Evolutionary conservation across 2,888 invertebrate species (phyloP), one percentile per base, ranked within the genome.

Genomic region (Steinernema carpocapsae): DNA sequence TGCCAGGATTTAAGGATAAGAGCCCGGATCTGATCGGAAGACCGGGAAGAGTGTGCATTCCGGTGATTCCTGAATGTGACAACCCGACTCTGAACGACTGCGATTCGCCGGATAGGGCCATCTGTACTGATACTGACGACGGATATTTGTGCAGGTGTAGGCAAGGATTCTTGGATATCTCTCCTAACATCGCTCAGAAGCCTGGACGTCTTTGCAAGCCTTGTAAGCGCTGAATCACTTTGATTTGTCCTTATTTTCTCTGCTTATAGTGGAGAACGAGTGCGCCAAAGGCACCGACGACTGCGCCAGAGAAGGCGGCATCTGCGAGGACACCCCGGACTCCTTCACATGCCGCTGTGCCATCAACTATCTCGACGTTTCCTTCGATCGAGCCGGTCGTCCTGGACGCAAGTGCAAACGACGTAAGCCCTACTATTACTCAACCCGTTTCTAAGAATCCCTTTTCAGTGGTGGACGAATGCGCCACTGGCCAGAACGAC

Each of bases 391-490:
- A 0, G 72, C 73, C 12, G 85, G 79, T 45, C 76, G 84, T 64
- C 87, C 87, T 1, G 87, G 87, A 56, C 77, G 87, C 48, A 86
- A 87, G 71, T 87, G 87, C 80, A 86, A 86, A 74, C 72, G 82
- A 76, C 71, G 83, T 83, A 70, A 76, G 79, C 76, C 56, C 70
- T 64, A 24, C 14, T n/a, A 24, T 4, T 29, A 51, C 29, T 74
- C 42, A 71, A 22, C 14, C 32, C 42, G 75, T 3, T 19, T 45
- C 19, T 22, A 12, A 29, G 17, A n/a, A n/a, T 7, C 10, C 43
- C 71, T 70, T 88, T 88, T 75, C 88, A 92, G 94, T 95, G 89
- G 94, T 94, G 87, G 92, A 95, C 87, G 95, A 95, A 88, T 96
- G 95, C 84, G 87, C 89, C 26, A 84, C 83, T 12, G 86, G 87